Evolutionary conservation across 2,888 invertebrate species (phyloP).

Genomic region (Pediacus dermestoides): DNA sequence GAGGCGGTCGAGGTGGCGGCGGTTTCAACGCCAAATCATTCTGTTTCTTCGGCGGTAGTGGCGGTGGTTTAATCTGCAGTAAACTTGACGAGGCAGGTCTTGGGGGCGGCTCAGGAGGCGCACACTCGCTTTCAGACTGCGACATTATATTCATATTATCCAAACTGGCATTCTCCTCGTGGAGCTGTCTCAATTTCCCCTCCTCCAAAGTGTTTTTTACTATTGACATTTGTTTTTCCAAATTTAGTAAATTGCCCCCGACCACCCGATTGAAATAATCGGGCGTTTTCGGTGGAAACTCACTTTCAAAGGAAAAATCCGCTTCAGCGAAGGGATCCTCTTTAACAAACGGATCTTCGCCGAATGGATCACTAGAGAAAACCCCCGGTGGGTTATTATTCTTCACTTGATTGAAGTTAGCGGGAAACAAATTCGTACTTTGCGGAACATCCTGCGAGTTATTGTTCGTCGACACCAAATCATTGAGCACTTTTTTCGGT

Average conservation of each 20-base stretch:
- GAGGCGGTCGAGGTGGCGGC: slow-evolving; percentile 63
- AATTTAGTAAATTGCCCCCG: too few relatives aligned
- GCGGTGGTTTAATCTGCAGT: slow-evolving; percentile 64
- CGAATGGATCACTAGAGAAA: slow-evolving; percentile 61
- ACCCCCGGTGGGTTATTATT: slow-evolving; percentile 30
- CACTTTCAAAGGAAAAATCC: slow-evolving; percentile 57
- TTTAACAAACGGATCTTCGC: slow-evolving; percentile 72
- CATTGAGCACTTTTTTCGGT: slow-evolving; percentile 88
- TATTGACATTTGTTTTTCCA: slow-evolving; percentile 35
- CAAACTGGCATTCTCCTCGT: slow-evolving; percentile 44
- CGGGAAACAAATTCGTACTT: slow-evolving; percentile 22
- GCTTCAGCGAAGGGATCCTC: slow-evolving; percentile 63
- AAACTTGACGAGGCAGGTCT: slow-evolving; percentile 62
- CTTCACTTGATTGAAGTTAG: slow-evolving; percentile 21
- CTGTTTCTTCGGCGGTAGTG: slow-evolving; percentile 66
- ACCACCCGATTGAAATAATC: too few relatives aligned
- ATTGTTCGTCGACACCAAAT: slow-evolving; percentile 56
- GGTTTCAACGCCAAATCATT: slow-evolving; percentile 59
- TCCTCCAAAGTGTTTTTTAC: slow-evolving; percentile 14
- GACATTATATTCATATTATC: slow-evolving; percentile 47
- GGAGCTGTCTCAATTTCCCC: slow-evolving; percentile 31
- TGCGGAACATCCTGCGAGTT: slow-evolving; percentile 14
- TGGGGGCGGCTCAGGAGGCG: slow-evolving; percentile 68
- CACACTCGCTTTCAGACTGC: slow-evolving; percentile 47
- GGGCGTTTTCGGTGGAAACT: too few relatives aligned